Base-by-base conservation (phyloP, 2,797 vertebrate species). In the Cheirogaleus major region DNA sequence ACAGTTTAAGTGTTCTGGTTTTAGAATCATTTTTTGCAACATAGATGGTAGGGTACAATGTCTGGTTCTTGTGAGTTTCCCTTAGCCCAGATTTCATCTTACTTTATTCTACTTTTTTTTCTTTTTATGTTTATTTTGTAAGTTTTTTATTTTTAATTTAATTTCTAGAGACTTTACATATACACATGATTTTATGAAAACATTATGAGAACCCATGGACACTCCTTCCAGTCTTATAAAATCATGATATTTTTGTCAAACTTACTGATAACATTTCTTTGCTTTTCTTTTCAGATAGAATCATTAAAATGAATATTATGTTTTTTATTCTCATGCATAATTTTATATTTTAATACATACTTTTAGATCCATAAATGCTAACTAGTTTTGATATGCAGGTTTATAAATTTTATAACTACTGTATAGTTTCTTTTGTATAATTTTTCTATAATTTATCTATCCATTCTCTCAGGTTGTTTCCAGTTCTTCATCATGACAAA, bases 261-360 rank as follows among this genome's bases (percentile, higher is more conserved):
- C 17, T 91, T 89, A 23, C 50, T 88, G 45, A 91, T 91, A 83
- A 32, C 4, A 63, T 79, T 95, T 25, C 12, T 95, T 89, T 94
- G 13, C 17, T 43, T 82, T 91, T 79, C 63, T 91, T 89, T 95
- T 79, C 14, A 86, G 55, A 82, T 89, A 70, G 38, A 92, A 84
- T 14, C 22, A 22, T 85, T 85, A 82, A 83, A 87, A 80, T 70
- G 35, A 82, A 92, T 85, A 45, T 75, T n/a, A 76, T 81, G 7
- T 27, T 81, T 93, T 91, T 82, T 63, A 73, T 84, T 96, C 72
- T 73, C 61, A 89, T 75, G 38, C 32, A 48, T 79, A 30, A 32
- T 84, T 94, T 61, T 76, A 59, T 86, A 76, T 67, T 90, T 89
- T 92, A 89, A 96, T 84, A 85, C 52, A 76, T 92, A 86, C 4